Evolutionary conservation across 2,797 vertebrate species (phyloP).

Genomic region (Novumbra hubbsi): DNA sequence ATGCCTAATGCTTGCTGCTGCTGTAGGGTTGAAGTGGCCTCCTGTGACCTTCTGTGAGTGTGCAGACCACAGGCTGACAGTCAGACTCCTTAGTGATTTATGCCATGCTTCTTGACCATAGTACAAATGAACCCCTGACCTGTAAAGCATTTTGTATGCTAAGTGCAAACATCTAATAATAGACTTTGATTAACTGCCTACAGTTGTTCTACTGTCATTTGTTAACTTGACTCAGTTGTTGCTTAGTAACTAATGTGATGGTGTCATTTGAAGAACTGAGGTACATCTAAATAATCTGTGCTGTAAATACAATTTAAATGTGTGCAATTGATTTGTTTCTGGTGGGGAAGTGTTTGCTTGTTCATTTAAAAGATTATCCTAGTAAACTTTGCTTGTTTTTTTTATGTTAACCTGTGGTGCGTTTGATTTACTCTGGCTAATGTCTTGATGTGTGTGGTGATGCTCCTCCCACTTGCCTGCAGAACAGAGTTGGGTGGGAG

Average conservation of each 20-base stretch:
- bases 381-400: constrained; percentile 64
- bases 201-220: not conserved
- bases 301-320: constrained; percentile 73
- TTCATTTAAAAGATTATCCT: constrained; percentile 71
- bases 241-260: constrained; percentile 68
- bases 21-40: constrained; percentile 3
- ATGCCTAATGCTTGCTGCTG: constrained; percentile 19
- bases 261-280: constrained; percentile 60
- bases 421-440: too few relatives aligned
- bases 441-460: too few relatives aligned
- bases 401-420: constrained; percentile 35
- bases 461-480: not conserved
- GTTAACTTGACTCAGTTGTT: constrained; percentile 65
- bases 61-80: constrained; percentile 10
- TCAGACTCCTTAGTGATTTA: not conserved
- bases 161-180: constrained; percentile 18
- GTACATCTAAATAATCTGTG: constrained; percentile 68
- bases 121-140: not conserved
- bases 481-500: not conserved
- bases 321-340: constrained; percentile 57
- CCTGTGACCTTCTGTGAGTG: constrained; percentile 26
- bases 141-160: not conserved
- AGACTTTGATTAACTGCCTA: constrained; percentile 27
- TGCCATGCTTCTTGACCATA: not conserved
- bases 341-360: constrained; percentile 61